Evolutionary conservation across 2,888 invertebrate species (phyloP).

Genomic region (Drosophila phalerata): DNA sequence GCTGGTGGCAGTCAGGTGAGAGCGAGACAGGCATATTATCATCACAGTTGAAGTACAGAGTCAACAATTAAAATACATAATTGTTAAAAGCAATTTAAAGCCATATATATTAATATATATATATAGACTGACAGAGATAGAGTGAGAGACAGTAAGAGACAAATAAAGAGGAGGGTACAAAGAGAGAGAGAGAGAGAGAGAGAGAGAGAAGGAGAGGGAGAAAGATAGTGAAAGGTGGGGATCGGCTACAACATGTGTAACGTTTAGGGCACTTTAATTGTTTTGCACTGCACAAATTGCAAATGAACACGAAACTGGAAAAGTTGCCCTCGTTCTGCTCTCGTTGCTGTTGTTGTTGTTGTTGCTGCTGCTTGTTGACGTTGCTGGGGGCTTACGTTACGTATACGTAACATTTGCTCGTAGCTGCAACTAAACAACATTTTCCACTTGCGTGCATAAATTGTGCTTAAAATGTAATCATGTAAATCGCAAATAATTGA

Average conservation of each 20-base stretch:
- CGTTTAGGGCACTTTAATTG: constrained; percentile 72
- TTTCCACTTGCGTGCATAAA: constrained; percentile 71
- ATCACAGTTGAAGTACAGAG: constrained; percentile 10
- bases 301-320: constrained; percentile 78
- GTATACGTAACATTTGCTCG: constrained; percentile 64
- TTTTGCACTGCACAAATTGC: constrained; percentile 74
- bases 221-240: constrained; percentile 4
- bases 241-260: constrained; percentile 42
- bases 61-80: constrained; percentile 67
- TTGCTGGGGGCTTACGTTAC: constrained; percentile 42
- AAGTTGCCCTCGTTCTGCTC: constrained; percentile 55
- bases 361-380: constrained; percentile 2
- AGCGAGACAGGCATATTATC: constrained; percentile 14
- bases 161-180: background rate
- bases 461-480: constrained; percentile 75
- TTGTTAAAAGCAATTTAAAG: constrained; percentile 64
- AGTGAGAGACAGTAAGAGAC: background rate
- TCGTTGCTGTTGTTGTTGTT: constrained; percentile 6
- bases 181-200: background rate
- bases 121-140: background rate
- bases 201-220: background rate
- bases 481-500: constrained; percentile 72
- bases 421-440: constrained; percentile 53
- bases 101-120: background rate
- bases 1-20: constrained; percentile 8